Base-by-base conservation (phyloP, 2,888 invertebrate species). In the Scrobipalpa costella region DNA sequence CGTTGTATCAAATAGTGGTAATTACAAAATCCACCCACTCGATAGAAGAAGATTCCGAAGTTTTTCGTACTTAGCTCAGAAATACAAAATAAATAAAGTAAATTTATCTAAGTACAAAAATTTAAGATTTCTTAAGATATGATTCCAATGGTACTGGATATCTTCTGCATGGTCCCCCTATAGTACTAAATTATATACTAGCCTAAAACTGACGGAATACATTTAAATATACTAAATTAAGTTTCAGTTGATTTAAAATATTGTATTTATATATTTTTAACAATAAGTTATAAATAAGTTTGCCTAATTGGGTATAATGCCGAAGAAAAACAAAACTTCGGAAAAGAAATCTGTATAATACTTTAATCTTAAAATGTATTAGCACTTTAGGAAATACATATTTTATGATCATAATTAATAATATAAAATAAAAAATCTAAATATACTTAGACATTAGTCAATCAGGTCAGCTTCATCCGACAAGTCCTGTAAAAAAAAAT, bases 381-480 rank as follows among this genome's bases (percentile, higher is more conserved):
- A 86, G 82, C 84, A 86, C 84, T 83, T 83, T 80, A 83, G 77
- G 78, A 83, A 83, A 81, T 84, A 86, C 81, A 85, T 79, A 77
- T 66, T 73, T 76, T 73, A 76, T 78, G 66, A 71, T 71, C 64
- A 69, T 74, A 72, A 70, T 69, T 55, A 62, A 40, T 73, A 69
- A 72, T 72, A 76, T 75, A 76, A 76, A 79, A 80, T 78, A 80
- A 77, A 76, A 75, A 75, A 70, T 76, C 74, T 78, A 78, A 82
- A 77, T 80, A 81, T 72, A 80, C 76, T 78, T 80, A 81, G 64
- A 74, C 63, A 70, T 80, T 84, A 86, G 57, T 83, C 84, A 68
- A 81, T 67, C 68, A 83, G 75, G 68, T 82, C 85, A 9, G 71
- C 76, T 1, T 84, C 85, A 64, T 96, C 82, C 93, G 94, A 78